A percentile compares a stretch with the other conserved stretches of the same genome.
Conservation (phyloP, 2,888 invertebrate genomes). For the Polietes domitor region DNA sequence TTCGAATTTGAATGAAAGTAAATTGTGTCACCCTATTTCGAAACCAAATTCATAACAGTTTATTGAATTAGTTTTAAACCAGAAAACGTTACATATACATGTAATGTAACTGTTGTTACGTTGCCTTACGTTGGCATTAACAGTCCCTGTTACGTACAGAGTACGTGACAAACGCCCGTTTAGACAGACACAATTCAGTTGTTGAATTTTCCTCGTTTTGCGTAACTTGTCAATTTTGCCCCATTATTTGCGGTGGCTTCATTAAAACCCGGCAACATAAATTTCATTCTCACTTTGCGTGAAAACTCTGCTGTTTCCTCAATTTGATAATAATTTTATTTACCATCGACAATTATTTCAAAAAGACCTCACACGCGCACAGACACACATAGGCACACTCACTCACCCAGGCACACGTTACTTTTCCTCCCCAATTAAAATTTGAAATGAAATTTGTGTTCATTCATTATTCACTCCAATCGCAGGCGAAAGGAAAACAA, state of each 20-base stretch:
- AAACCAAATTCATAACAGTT: no score
- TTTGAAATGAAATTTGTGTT: neutral
- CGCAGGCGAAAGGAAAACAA: neutral
- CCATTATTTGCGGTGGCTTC: neutral
- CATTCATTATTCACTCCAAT: neutral
- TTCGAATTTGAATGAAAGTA: no score
- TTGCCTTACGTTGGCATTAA: no score
- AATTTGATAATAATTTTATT: neutral
- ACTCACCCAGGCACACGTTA: no score
- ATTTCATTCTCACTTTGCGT: conserved; percentile 1
- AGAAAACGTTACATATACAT: no score
- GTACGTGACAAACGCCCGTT: neutral
- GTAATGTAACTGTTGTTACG: no score
- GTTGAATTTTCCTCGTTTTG: neutral
- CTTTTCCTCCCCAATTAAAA: conserved; percentile 1
- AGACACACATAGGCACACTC: neutral
- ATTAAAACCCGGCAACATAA: neutral
- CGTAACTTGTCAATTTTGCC: neutral
- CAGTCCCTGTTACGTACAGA: no score
- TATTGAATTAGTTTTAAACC: no score
- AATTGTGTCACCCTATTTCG: no score
- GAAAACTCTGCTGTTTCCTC: conserved; percentile 1
- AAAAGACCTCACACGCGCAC: conserved; percentile 1
- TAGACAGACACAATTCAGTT: no score
- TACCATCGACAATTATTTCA: neutral